Percentiles rank a stretch among this genome's conserved stretches.
Evolutionary conservation across 1,140 invertebrate species (phyloP).

Genomic region (Pogonognathellus flavescens): DNA sequence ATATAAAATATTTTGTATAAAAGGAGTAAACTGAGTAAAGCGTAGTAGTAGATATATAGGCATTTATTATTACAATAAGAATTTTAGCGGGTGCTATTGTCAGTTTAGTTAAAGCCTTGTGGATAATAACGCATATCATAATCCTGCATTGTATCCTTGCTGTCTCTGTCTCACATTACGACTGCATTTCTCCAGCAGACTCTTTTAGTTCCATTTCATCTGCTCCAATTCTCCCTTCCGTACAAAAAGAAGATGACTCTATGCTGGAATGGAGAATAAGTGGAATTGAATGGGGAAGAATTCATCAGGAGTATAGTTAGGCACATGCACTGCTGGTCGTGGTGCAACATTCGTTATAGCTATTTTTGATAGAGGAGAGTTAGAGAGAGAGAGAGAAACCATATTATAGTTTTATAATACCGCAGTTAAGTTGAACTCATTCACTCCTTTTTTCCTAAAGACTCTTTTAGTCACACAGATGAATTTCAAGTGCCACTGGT

Average conservation of each 20-base stretch:
- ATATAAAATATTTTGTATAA: too few relatives aligned
- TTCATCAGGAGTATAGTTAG: neutral
- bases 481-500: conserved; percentile 13
- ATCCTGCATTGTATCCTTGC: neutral
- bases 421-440: neutral
- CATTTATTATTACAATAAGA: too few relatives aligned
- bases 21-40: too few relatives aligned
- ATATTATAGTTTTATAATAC: too few relatives aligned
- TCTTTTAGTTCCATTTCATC: conserved; percentile 6
- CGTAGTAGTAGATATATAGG: too few relatives aligned
- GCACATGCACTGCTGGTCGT: neutral
- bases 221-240: conserved; percentile 4
- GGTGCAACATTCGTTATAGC: neutral
- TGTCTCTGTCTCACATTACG: neutral
- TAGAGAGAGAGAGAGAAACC: too few relatives aligned
- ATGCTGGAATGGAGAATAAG: neutral
- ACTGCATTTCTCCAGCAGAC: neutral
- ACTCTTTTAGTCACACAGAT: too few relatives aligned
- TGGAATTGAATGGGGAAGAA: conserved; percentile 11
- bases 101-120: neutral
- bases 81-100: too few relatives aligned
- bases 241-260: neutral
- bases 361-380: neutral
- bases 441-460: too few relatives aligned
- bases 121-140: neutral